Evolutionary conservation across 2,888 invertebrate species (phyloP), one percentile per base, ranked within the genome.

Genomic region (Leuctra nigra): DNA sequence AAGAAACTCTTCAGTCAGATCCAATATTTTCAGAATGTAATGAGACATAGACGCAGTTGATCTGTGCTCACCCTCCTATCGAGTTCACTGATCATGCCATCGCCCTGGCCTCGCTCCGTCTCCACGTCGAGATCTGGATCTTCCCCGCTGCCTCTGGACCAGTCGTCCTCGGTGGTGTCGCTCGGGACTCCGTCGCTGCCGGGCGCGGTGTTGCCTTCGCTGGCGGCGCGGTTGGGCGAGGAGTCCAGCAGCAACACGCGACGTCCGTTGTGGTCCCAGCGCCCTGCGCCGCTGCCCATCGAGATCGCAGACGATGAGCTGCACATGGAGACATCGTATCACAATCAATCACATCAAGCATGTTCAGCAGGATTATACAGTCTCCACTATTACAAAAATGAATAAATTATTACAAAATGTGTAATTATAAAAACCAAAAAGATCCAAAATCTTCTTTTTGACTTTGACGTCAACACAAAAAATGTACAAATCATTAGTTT

Each of bases 111-210:
- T 58, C 55, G 58, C 24, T 55, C 57, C 13, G 50, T 61, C 57
- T 56, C 62, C 60, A 53, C 61, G 61, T 39, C 62, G 62, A 38
- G 61, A 62, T 79, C 79, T 1, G 82, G 83, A 70, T 86, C 85
- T 33, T 82, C 82, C 63, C 82, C 82, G 70, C 80, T 82, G 47
- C 81, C 83, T 64, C 83, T 77, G 16, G 85, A 85, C 79, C 85
- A 85, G 69, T 84, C 84, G 48, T 84, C 84, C 68, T 86, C 86
- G 22, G 80, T 83, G 60, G 83, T 75, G 61, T 79, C 79, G 57
- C 78, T 79, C 3, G 79, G 79, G 11, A 80, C 77, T 1, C 79
- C 79, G 58, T 80, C 80, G 63, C 78, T 79, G 29, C 47, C 55
- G 14, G 56, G 56, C 9, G 44, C 55, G 4, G 59, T 57, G 55